Evolutionary conservation across 92 coral and sea anemone genomes (phyloP).

Genomic region (Epizoanthus illoricatus): DNA sequence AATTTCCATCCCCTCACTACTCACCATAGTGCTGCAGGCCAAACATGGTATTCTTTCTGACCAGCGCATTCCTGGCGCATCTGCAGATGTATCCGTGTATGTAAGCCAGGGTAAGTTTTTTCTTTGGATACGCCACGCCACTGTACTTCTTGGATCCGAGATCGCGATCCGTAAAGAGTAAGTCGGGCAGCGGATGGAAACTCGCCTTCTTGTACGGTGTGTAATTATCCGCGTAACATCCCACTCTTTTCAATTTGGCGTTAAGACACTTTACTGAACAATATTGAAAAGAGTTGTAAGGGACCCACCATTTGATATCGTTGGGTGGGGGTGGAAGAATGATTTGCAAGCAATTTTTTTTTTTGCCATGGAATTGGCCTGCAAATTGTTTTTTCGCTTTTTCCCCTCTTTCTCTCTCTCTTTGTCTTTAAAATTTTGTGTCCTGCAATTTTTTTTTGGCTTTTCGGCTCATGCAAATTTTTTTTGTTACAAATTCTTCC

Average conservation of each 20-base stretch:
- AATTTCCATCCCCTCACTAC: too few species aligned
- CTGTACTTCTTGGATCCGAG: constrained; percentile 19
- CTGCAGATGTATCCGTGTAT: constrained; percentile 33
- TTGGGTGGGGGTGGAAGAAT: too few species aligned
- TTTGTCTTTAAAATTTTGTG: too few species aligned
- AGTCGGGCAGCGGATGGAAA: constrained; percentile 13
- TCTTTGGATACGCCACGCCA: constrained; percentile 21
- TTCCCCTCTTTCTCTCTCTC: too few species aligned
- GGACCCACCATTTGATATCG: too few species aligned
- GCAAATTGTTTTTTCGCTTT: too few species aligned
- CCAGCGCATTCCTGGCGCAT: constrained; percentile 10
- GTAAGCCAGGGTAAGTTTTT: constrained; percentile 11
- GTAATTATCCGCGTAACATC: constrained; percentile 37
- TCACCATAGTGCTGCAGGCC: constrained; percentile 37
- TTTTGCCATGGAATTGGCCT: too few species aligned
- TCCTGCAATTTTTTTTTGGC: too few species aligned
- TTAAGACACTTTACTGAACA: constrained; percentile 9
- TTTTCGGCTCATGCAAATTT: too few species aligned
- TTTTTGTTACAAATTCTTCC: too few species aligned
- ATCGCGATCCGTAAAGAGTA: constrained; percentile 21
- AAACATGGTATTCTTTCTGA: constrained; percentile 11
- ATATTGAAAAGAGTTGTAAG: neutral
- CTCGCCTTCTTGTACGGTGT: neutral
- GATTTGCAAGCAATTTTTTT: too few species aligned
- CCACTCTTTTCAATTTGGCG: constrained; percentile 22